Evolutionary conservation across 2,113 vertebrate genomes (phyloP), one percentile per base, ranked within the genome.

Genomic region (Aegithalos caudatus): DNA sequence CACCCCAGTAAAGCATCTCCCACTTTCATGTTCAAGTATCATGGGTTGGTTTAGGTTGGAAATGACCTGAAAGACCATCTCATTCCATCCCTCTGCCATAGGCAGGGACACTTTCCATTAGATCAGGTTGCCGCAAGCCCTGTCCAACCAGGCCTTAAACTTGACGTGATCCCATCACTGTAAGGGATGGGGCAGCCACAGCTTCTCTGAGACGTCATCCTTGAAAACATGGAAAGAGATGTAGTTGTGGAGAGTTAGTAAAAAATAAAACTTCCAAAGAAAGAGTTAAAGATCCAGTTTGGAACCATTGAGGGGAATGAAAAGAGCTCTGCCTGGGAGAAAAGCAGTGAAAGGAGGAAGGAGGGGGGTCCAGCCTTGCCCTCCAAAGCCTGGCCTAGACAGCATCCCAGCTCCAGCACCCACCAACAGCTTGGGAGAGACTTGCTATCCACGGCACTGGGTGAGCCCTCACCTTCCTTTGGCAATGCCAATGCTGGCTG

Each of bases 391-490:
- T n/a, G 17, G 56, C 14, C 6, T 4, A 24, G 31, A 60, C 60
- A 62, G 29, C 78, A 37, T 21, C 60, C 23, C 4, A 2, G 60
- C 54, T 70, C n/a, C 60, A 61, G 35, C 8, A 11, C 33, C 35
- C 33, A 44, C 29, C 12, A 3, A 11, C 11, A 31, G 1, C n/a
- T 17, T n/a, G 4, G 21, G 53, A 88, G 40, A 71, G 25, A 9
- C 51, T 28, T 5, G 2, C 11, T 37, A 12, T 35, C 56, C 78
- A 25, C 4, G 0, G 2, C 1, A 1, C 6, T 0, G 81, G 27
- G 40, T 8, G 17, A 86, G 56, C 4, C 3, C 44, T 76, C 4
- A 1, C 31, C 77, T 69, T 22, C 80, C 65, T 33, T 12, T n/a
- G 47, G n/a, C n/a, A 61, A 1, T 11, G 21, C 37, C 61, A 57